Percentiles rank a stretch among this genome's conserved stretches.
Evolutionary conservation across 2,113 vertebrate species (phyloP).

Genomic region (Prionailurus bengalensis): DNA sequence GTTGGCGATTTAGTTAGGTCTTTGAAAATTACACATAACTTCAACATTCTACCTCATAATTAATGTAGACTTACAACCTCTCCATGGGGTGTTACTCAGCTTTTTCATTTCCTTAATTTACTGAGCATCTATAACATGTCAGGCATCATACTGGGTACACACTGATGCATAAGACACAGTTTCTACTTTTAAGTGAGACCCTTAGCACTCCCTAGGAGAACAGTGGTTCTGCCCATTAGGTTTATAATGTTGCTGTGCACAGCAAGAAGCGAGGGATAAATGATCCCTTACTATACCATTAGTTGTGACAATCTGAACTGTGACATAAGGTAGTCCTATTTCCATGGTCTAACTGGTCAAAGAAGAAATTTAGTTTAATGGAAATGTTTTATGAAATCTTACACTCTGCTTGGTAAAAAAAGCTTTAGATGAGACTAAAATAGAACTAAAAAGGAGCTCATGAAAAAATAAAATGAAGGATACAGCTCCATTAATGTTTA

Average conservation of each 20-base stretch:
- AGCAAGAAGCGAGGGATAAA: not conserved
- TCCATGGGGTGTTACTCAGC: rapidly evolving
- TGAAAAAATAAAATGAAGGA: not conserved
- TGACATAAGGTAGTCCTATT: not conserved
- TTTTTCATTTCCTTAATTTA: not conserved
- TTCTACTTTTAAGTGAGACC: not conserved
- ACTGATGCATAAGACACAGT: not conserved
- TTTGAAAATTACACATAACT: not conserved
- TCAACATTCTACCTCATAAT: not conserved
- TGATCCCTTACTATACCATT: not conserved
- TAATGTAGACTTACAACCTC: not conserved
- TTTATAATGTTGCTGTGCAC: not conserved
- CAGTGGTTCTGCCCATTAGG: not conserved
- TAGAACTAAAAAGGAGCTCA: not conserved
- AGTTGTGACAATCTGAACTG: not conserved
- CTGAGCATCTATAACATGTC: not conserved
- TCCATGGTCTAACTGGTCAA: not conserved
- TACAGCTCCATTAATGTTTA: not conserved
- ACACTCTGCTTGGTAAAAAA: not conserved
- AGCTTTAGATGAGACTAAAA: not conserved
- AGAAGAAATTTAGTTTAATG: not conserved
- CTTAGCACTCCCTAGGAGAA: not conserved
- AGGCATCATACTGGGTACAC: not conserved
- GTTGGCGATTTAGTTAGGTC: not conserved
- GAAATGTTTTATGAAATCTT: not conserved